These are phyloP conservation scores for Etheostoma cragini DNA, from an alignment of 2,113 vertebrate genomes.

Conservation along the genomic window DNA sequence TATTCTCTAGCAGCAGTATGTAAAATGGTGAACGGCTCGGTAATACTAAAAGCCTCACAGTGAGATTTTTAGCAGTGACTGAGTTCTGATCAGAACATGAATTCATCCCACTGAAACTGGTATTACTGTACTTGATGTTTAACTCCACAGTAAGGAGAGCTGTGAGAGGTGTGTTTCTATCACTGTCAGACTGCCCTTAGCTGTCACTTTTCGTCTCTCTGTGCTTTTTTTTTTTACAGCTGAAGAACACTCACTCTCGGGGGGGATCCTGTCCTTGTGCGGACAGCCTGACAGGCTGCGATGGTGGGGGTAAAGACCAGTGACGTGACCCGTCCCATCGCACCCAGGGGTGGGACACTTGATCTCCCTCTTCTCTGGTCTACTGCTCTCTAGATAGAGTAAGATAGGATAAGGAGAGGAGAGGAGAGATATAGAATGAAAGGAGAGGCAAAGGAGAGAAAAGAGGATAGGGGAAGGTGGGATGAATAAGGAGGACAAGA, in stretches of 20 bases:
- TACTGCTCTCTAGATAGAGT: constrained; percentile 87
- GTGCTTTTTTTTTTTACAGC: constrained; percentile 31
- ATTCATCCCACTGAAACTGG: not conserved
- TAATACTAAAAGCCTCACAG: not conserved
- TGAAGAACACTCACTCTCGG: constrained; percentile 91
- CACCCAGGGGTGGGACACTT: constrained; percentile 98
- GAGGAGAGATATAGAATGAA: no score
- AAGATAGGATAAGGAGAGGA: not conserved
- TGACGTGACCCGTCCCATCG: constrained; percentile 96
- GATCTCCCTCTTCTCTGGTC: constrained; percentile 95
- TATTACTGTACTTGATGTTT: not conserved
- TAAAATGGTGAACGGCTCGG: not conserved
- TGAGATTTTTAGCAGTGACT: not conserved
- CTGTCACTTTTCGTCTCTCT: constrained; percentile 21
- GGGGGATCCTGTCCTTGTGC: constrained; percentile 99
- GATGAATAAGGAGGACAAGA: constrained; percentile 67
- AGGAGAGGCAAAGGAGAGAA: not conserved
- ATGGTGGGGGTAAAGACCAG: constrained; percentile 96
- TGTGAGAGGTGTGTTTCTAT: constrained; percentile 5
- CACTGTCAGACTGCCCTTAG: constrained; percentile 28
- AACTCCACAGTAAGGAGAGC: constrained; percentile 1
- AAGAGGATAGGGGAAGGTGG: constrained; percentile 29
- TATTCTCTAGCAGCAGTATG: not conserved
- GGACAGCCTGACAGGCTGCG: constrained; percentile 98
- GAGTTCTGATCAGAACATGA: not conserved